Evolutionary conservation across 1,140 invertebrate species (phyloP).

Genomic region (Drosophila micromelanica): DNA sequence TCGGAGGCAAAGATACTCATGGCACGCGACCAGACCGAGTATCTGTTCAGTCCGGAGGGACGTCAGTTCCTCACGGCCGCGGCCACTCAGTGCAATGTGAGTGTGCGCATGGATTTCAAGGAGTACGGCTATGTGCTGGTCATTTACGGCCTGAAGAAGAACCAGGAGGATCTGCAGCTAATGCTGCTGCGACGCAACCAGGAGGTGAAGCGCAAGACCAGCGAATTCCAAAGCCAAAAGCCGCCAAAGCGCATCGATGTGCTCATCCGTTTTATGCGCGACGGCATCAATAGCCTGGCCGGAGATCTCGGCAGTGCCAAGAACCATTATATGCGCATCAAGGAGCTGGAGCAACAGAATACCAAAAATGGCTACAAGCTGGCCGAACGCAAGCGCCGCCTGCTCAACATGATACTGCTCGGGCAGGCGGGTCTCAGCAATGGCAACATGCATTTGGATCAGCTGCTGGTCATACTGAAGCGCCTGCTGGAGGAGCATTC

Average conservation of each 20-base stretch:
- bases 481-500: slow-evolving; percentile 83
- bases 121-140: slow-evolving; percentile 84
- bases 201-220: slow-evolving; percentile 57
- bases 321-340: slow-evolving; percentile 84
- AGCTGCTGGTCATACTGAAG: slow-evolving; percentile 83
- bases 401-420: slow-evolving; percentile 85
- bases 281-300: slow-evolving; percentile 63
- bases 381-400: slow-evolving; percentile 81
- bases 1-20: slow-evolving; percentile 85
- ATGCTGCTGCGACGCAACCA: slow-evolving; percentile 76
- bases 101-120: slow-evolving; percentile 78
- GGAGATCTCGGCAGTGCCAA: slow-evolving; percentile 82
- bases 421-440: slow-evolving; percentile 86
- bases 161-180: slow-evolving; percentile 85
- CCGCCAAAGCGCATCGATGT: slow-evolving; percentile 66
- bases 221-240: slow-evolving; percentile 67
- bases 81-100: slow-evolving; percentile 84
- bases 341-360: slow-evolving; percentile 84
- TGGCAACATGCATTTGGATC: slow-evolving; percentile 85
- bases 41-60: slow-evolving; percentile 84
- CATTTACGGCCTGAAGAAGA: slow-evolving; percentile 84
- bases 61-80: slow-evolving; percentile 79
- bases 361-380: slow-evolving; percentile 84
- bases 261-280: slow-evolving; percentile 65
- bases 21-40: slow-evolving; percentile 84